Conservation (phyloP, 2,113 vertebrate genomes). For the Ursus arctos region DNA sequence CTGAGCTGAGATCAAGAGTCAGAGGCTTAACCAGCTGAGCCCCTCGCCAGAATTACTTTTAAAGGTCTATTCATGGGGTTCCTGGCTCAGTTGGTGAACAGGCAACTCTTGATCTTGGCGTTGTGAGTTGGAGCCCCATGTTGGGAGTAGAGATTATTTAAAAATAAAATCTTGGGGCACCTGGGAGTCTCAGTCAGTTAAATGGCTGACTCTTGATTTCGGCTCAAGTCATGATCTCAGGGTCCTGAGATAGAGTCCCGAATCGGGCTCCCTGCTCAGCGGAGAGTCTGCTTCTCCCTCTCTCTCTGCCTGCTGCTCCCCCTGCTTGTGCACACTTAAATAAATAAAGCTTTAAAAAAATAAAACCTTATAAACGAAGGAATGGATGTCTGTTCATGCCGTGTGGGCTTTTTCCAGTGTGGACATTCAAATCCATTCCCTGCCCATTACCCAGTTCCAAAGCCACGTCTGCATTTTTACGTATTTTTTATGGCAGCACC, state of each 20-base stretch:
- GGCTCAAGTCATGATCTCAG: neutral
- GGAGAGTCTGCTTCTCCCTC: neutral
- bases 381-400: neutral
- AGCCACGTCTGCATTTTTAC: neutral
- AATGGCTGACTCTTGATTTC: neutral
- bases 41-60: neutral
- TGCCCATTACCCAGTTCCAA: neutral
- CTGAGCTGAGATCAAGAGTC: neutral
- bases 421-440: neutral
- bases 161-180: neutral
- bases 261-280: neutral
- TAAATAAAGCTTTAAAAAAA: neutral
- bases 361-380: neutral
- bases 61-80: neutral
- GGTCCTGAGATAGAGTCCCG: neutral
- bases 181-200: neutral
- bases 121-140: neutral
- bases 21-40: neutral
- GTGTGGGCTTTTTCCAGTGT: neutral
- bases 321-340: neutral
- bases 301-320: neutral
- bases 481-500: neutral
- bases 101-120: neutral
- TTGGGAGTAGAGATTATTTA: neutral
- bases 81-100: neutral